These are phyloP conservation scores for Berghia stephanieae DNA, from an alignment of 1,140 invertebrate genomes.

Conservation along the genomic window DNA sequence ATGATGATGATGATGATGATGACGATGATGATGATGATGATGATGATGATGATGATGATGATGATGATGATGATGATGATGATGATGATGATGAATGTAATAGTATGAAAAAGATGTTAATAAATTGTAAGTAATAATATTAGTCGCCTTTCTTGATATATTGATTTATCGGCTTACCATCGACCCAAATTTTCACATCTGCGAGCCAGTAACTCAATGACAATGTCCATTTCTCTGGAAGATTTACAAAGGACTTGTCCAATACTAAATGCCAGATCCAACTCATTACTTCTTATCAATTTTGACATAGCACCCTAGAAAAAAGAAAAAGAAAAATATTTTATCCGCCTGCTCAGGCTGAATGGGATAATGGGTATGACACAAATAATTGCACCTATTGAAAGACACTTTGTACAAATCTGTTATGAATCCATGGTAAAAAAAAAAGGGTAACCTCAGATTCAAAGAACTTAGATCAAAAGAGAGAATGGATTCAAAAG, in stretches of 20 bases:
- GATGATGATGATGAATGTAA: conserved; percentile 26
- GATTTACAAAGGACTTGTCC: conserved; percentile 57
- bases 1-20: conserved; percentile 30
- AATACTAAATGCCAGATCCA: conserved; percentile 65
- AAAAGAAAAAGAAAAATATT: conserved; percentile 8
- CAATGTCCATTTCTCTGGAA: conserved; percentile 47
- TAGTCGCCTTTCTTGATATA: too few relatives aligned
- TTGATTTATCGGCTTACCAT: conserved; percentile 59
- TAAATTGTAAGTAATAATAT: neutral
- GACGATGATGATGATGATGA: conserved; percentile 25
- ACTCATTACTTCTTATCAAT: conserved; percentile 66
- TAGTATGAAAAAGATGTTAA: too few relatives aligned
- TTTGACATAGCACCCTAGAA: conserved; percentile 65
- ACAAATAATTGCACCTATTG: too few relatives aligned
- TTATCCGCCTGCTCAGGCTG: too few relatives aligned
- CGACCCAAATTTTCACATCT: conserved; percentile 63
- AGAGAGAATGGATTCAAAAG: too few relatives aligned
- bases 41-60: conserved; percentile 26
- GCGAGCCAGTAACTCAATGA: conserved; percentile 63
- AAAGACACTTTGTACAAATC: too few relatives aligned
- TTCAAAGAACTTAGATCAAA: too few relatives aligned
- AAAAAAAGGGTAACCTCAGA: too few relatives aligned
- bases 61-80: conserved; percentile 29
- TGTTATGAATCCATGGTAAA: too few relatives aligned
- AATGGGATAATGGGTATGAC: too few relatives aligned